phyloP scores from a whole-genome alignment of 2,113 vertebrate genomes.

The Catharus minimus region DNA sequence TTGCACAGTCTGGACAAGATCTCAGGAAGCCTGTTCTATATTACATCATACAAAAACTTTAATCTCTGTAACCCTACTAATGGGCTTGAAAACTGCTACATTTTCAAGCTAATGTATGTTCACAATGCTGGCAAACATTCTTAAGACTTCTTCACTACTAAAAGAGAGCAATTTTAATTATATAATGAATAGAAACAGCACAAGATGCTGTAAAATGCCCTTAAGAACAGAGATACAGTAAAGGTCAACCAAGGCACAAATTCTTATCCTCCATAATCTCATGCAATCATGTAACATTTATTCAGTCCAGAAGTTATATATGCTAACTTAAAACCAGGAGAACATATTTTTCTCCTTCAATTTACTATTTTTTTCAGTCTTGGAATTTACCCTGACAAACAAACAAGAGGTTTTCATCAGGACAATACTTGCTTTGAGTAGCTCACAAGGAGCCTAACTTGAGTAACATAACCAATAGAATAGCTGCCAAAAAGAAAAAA shows the following conservation, averaged over 20 bases:
- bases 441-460: not conserved
- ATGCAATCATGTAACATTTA: not conserved
- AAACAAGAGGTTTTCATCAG: not conserved
- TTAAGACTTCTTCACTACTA: not conserved
- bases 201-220: not conserved
- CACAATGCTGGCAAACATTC: not conserved
- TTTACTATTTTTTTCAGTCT: not conserved
- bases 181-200: not conserved
- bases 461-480: not conserved
- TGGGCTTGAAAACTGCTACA: not conserved
- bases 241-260: not conserved
- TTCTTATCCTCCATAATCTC: not conserved
- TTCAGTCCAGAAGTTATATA: not conserved
- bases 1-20: not conserved
- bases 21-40: not conserved
- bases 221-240: not conserved
- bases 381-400: not conserved
- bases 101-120: not conserved
- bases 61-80: not conserved
- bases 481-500: not conserved
- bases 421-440: not conserved
- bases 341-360: not conserved
- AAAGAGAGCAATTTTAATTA: not conserved
- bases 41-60: not conserved
- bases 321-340: not conserved